Evolutionary conservation across 2,797 vertebrate genomes (phyloP).

Genomic region (Microcaecilia unicolor): DNA sequence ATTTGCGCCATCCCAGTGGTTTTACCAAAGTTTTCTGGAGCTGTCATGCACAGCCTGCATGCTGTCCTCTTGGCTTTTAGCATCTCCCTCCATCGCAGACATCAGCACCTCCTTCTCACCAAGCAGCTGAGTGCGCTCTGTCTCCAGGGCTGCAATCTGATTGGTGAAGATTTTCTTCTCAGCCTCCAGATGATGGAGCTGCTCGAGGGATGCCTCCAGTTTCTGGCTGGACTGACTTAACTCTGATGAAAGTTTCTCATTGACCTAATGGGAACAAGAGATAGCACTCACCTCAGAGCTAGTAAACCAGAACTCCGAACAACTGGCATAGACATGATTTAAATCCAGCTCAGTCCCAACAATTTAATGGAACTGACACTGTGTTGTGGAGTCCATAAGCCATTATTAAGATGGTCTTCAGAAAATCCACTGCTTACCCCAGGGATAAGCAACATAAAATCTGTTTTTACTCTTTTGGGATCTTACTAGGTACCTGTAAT

Average conservation of each 20-base stretch:
- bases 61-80: neutral
- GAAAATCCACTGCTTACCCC: no score
- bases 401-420: no score
- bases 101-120: slow-evolving; percentile 42
- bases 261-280: slow-evolving; percentile 1
- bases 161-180: slow-evolving; percentile 29
- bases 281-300: neutral
- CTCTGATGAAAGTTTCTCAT: slow-evolving; percentile 43
- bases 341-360: no score
- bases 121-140: slow-evolving; percentile 35
- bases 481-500: no score
- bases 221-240: slow-evolving; percentile 30
- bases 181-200: slow-evolving; percentile 40
- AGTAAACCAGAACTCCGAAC: no score
- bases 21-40: neutral
- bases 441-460: no score
- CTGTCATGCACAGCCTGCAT: neutral
- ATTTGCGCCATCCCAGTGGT: neutral
- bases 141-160: slow-evolving; percentile 38
- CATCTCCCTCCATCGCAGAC: neutral
- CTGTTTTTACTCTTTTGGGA: no score
- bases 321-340: no score
- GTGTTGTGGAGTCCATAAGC: no score
- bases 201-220: slow-evolving; percentile 14
- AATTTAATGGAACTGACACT: no score